These are phyloP conservation scores for human DNA, from an alignment of 2,113 vertebrate species.

Conservation along the genomic window DNA sequence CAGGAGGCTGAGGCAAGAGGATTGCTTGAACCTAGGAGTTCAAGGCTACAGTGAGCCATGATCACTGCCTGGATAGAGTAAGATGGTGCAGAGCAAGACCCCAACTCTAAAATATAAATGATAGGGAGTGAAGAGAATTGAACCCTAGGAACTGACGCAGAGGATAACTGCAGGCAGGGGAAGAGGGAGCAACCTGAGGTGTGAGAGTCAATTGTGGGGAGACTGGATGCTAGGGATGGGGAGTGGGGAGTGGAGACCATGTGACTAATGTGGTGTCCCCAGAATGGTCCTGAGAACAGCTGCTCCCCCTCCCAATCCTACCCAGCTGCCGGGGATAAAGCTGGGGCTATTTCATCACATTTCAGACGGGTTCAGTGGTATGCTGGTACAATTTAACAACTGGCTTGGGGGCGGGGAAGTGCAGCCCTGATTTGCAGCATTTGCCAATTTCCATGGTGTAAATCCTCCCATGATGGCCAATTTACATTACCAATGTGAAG, in stretches of 20 bases:
- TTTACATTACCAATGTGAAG: not conserved
- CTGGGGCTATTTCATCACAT: not conserved
- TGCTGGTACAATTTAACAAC: not conserved
- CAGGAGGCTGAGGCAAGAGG: too few species aligned
- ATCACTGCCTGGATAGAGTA: too few species aligned
- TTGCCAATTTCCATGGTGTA: conserved; percentile 20
- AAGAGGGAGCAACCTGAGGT: not conserved
- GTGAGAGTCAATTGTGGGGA: not conserved
- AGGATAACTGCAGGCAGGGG: not conserved
- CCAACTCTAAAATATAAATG: too few species aligned
- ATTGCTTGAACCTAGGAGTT: too few species aligned
- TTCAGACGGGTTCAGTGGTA: not conserved
- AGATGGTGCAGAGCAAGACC: too few species aligned
- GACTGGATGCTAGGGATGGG: not conserved
- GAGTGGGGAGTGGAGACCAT: not conserved
- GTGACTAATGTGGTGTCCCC: not conserved
- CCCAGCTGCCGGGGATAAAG: not conserved
- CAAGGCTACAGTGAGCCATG: too few species aligned
- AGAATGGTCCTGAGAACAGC: not conserved
- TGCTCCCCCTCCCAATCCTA: not conserved
- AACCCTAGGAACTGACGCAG: not conserved
- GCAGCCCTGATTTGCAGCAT: not conserved
- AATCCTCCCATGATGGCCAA: conserved; percentile 16
- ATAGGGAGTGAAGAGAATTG: too few species aligned
- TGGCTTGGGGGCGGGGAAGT: not conserved